Percentiles rank a stretch among this genome's conserved stretches.
phyloP scores from a whole-genome alignment of 2,113 vertebrate genomes.

The Amia ocellicauda region DNA sequence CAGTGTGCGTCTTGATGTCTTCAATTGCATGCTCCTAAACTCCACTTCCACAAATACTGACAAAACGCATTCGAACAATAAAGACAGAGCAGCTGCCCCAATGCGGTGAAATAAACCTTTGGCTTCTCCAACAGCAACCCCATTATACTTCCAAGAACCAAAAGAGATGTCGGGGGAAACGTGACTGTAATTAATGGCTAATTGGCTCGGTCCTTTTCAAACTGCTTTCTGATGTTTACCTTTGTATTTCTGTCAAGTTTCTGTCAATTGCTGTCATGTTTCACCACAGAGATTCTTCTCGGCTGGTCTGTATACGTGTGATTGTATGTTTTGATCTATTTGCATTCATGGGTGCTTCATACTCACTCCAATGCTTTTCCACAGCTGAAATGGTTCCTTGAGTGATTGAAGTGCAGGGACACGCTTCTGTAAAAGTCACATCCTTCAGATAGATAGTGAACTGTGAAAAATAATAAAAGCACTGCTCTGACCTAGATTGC shows the following conservation, averaged over 20 bases:
- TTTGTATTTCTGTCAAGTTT: not conserved
- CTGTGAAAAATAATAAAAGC: no score
- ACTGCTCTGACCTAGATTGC: no score
- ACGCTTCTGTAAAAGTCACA: no score
- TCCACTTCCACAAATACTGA: conserved; percentile 21
- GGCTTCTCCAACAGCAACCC: conserved; percentile 56
- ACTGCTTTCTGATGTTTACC: not conserved
- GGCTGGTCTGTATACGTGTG: not conserved
- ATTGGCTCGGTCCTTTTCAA: conserved; percentile 52
- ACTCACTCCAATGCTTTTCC: no score
- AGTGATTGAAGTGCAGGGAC: no score
- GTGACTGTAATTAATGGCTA: conserved; percentile 67
- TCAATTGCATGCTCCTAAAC: conserved; percentile 34
- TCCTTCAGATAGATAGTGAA: no score
- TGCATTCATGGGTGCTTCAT: not conserved
- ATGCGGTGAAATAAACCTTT: conserved; percentile 12
- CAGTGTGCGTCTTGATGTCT: conserved; percentile 43
- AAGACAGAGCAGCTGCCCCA: conserved; percentile 48
- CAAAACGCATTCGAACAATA: conserved; percentile 28
- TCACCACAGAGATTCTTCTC: not conserved
- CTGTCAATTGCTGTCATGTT: not conserved
- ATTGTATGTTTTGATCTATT: not conserved
- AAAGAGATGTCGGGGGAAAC: conserved; percentile 46
- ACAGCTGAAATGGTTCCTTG: no score
- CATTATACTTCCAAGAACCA: conserved; percentile 47